Percentiles rank a stretch among this genome's conserved stretches.
phyloP scores from a whole-genome alignment of 2,113 vertebrate species.

The Barnardius zonarius region DNA sequence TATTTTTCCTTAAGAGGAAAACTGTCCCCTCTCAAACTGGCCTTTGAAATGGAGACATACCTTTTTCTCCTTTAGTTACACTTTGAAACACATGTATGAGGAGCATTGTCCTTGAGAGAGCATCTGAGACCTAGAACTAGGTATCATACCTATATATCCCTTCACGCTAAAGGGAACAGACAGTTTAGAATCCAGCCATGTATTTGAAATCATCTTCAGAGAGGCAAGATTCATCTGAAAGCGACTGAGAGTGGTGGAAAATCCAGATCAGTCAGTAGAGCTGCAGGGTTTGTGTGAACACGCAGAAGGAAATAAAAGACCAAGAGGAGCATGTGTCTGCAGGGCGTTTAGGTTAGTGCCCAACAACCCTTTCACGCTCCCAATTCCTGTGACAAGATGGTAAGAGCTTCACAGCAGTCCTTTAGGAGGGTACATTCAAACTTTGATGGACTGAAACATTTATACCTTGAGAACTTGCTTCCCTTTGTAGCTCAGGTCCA shows the following conservation, averaged over 20 bases:
- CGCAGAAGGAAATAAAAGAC: background rate
- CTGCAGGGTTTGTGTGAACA: background rate
- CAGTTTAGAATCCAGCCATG: fast-evolving
- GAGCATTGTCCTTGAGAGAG: background rate
- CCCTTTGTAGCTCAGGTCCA: background rate
- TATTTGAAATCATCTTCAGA: background rate
- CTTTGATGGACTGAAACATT: background rate
- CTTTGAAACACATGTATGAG: background rate
- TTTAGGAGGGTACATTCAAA: background rate
- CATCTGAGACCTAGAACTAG: background rate
- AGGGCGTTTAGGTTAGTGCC: background rate
- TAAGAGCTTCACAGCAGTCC: background rate
- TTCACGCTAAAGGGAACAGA: background rate
- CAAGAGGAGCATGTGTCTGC: background rate
- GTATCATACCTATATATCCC: background rate
- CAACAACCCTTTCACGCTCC: background rate
- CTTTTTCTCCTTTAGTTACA: background rate
- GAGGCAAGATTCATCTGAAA: background rate
- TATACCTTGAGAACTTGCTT: background rate
- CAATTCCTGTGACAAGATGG: background rate
- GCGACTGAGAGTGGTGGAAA: background rate
- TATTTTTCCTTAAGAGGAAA: background rate
- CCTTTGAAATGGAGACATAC: background rate
- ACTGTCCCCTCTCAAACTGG: background rate
- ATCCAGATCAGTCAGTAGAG: background rate